phyloP scores from a whole-genome alignment of 2,113 vertebrate species.

The Thamnaconus septentrionalis region DNA sequence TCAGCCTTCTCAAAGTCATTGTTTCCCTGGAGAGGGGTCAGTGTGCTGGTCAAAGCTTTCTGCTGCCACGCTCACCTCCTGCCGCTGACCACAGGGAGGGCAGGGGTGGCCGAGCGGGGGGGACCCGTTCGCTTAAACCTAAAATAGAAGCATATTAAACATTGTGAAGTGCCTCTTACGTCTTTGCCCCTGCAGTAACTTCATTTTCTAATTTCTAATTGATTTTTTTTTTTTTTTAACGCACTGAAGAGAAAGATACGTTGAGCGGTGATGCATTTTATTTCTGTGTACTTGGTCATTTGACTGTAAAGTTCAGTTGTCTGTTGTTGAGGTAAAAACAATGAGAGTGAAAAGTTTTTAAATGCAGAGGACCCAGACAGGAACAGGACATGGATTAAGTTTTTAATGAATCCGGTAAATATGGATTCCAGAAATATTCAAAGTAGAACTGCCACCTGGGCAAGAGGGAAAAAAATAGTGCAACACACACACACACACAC shows the following conservation, averaged over 20 bases:
- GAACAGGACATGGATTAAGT: too few relatives aligned
- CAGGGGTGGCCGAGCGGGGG: neutral
- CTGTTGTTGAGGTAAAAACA: too few relatives aligned
- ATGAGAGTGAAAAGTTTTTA: too few relatives aligned
- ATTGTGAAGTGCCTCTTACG: neutral
- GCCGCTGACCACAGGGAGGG: constrained; percentile 38
- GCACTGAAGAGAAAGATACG: too few relatives aligned
- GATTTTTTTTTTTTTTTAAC: neutral
- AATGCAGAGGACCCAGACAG: too few relatives aligned
- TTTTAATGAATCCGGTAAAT: too few relatives aligned
- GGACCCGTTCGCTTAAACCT: constrained; percentile 14
- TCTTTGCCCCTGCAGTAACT: neutral
- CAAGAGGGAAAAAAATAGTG: constrained; percentile 1
- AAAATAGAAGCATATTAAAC: neutral
- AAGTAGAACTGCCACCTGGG: constrained; percentile 36
- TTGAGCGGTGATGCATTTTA: too few relatives aligned
- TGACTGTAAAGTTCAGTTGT: too few relatives aligned
- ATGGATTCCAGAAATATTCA: constrained; percentile 43
- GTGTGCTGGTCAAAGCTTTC: constrained; percentile 69
- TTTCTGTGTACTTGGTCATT: too few relatives aligned
- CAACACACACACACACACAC: constrained; percentile 35
- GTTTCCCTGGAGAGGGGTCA: constrained; percentile 70
- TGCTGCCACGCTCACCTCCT: constrained; percentile 58
- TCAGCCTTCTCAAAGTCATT: constrained; percentile 73
- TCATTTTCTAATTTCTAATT: too few relatives aligned